Percentiles rank a stretch among this genome's conserved stretches.
These are phyloP conservation scores for Hypotaenidia philippensis DNA, from an alignment of 2,797 vertebrate genomes.

Conservation along the genomic window DNA sequence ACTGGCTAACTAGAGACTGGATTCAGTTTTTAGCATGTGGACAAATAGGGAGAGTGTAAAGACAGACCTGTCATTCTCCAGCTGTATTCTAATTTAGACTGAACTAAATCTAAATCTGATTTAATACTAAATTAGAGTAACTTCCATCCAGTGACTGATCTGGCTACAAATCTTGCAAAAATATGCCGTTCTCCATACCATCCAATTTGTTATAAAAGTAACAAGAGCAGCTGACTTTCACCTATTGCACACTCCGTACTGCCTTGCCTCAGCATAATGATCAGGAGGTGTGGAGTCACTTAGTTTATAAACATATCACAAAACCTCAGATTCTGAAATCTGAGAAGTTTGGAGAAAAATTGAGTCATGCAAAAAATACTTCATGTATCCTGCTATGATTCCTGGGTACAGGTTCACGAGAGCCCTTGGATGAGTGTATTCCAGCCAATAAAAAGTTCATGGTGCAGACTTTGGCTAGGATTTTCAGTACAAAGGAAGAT, in stretches of 20 bases:
- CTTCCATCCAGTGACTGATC: not conserved
- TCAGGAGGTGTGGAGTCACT: not conserved
- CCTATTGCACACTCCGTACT: too few species aligned
- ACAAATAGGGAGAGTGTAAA: not conserved
- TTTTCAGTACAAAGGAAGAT: not conserved
- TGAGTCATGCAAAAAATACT: not conserved
- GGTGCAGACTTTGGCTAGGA: not conserved
- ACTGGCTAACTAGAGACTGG: not conserved
- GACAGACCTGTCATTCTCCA: not conserved
- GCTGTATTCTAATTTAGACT: not conserved
- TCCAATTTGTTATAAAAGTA: not conserved
- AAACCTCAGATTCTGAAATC: not conserved
- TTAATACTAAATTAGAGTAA: not conserved
- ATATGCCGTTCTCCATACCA: not conserved
- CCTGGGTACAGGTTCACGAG: not conserved
- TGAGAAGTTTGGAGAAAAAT: not conserved
- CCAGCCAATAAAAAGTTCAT: not conserved
- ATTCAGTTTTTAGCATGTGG: not conserved
- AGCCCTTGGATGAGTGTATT: not conserved
- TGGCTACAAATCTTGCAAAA: not conserved
- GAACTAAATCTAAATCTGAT: not conserved
- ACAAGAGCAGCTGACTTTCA: not conserved
- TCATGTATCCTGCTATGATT: not conserved
- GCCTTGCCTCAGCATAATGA: not conserved
- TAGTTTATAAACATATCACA: not conserved